A percentile compares a stretch with the other conserved stretches of the same genome.
phyloP scores from a whole-genome alignment of 2,113 vertebrate species.

The Craseonycteris thonglongyai region DNA sequence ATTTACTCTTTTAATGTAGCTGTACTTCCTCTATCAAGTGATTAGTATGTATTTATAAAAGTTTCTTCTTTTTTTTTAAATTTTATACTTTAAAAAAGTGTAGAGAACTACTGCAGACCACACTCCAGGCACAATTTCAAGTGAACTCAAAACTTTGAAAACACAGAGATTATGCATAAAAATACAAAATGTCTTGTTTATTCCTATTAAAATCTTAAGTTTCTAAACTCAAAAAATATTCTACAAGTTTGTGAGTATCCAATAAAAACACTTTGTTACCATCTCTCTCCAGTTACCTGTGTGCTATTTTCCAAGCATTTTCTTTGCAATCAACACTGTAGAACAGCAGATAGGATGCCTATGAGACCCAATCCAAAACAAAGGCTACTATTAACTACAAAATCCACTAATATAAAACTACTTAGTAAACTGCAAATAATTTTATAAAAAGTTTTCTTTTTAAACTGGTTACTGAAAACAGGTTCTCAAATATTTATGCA shows the following conservation, averaged over 20 bases:
- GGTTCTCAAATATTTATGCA: background rate
- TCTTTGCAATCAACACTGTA: background rate
- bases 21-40: background rate
- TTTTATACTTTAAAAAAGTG: background rate
- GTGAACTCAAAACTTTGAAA: slow-evolving; percentile 1
- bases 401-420: background rate
- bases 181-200: background rate
- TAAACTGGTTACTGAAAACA: background rate
- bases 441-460: background rate
- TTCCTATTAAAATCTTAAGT: slow-evolving; percentile 11
- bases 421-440: background rate
- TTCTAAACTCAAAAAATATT: slow-evolving; percentile 11
- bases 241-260: background rate
- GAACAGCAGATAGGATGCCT: background rate
- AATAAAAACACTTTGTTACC: background rate
- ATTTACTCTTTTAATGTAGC: background rate
- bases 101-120: background rate
- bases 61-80: no score
- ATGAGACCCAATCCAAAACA: background rate
- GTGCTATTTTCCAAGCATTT: slow-evolving; percentile 13
- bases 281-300: background rate
- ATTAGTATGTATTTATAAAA: background rate
- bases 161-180: background rate
- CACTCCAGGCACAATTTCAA: background rate
- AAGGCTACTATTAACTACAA: background rate